phyloP scores from a whole-genome alignment of 2,888 invertebrate genomes.

The Mamestra brassicae region DNA sequence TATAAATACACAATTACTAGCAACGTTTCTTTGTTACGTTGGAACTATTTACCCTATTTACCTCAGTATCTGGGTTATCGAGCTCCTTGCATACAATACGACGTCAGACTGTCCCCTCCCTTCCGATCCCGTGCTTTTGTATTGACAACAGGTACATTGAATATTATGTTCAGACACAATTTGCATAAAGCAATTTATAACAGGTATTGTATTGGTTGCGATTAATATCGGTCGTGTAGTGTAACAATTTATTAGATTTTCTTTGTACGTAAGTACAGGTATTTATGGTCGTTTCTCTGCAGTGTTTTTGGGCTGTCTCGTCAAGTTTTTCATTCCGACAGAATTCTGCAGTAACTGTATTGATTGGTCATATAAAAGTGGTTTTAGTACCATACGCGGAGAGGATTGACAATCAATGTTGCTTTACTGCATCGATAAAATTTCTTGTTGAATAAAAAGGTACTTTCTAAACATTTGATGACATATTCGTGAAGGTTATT shows the following conservation, averaged over 20 bases:
- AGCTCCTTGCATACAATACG: conserved; percentile 74
- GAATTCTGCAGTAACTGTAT: conserved; percentile 55
- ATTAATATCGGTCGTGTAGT: conserved; percentile 59
- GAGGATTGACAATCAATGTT: conserved; percentile 58
- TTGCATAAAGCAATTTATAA: conserved; percentile 73
- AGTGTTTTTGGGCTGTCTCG: conserved; percentile 22
- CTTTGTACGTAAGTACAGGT: conserved; percentile 28
- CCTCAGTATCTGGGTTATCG: conserved; percentile 80
- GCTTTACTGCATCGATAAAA: conserved; percentile 58
- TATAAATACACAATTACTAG: conserved; percentile 66
- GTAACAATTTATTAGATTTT: conserved; percentile 56
- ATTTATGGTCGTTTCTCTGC: conserved; percentile 35
- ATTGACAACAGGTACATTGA: conserved; percentile 74
- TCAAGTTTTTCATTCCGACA: conserved; percentile 20
- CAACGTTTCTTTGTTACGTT: conserved; percentile 70
- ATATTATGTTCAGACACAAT: conserved; percentile 71
- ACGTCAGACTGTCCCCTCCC: conserved; percentile 75
- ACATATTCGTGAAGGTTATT: conserved; percentile 26
- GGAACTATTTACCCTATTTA: conserved; percentile 71
- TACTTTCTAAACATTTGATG: conserved; percentile 42
- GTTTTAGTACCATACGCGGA: conserved; percentile 46
- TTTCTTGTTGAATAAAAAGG: conserved; percentile 48
- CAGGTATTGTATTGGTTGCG: conserved; percentile 62
- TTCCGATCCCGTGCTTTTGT: conserved; percentile 73
- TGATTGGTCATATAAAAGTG: conserved; percentile 49